phyloP scores from a whole-genome alignment of 30 jellyfish, hydroid and myxozoan species.

The Mastigias papua region DNA sequence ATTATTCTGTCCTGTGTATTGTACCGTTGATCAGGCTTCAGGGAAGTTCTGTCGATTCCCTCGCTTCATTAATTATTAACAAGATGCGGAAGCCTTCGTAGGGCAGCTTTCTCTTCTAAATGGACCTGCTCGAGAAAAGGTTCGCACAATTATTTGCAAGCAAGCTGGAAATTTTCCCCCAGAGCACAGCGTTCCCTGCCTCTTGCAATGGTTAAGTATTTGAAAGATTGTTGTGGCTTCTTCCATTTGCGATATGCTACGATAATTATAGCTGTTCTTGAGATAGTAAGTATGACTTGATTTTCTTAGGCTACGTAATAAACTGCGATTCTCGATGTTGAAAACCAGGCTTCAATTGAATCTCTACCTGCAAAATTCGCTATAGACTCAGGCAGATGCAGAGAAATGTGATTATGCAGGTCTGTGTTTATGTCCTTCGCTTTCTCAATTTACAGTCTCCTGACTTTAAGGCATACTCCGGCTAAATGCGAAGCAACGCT shows the following conservation, averaged over 20 bases:
- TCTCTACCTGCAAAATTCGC: not conserved
- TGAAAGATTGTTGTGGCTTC: constrained; percentile 71
- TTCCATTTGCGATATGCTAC: constrained; percentile 72
- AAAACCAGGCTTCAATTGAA: not conserved
- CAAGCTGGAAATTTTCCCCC: not conserved
- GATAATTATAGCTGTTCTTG: constrained; percentile 33
- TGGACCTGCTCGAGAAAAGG: constrained; percentile 10
- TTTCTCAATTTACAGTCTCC: no score
- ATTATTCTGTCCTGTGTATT: no score
- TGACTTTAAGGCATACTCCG: no score
- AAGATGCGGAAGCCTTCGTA: not conserved
- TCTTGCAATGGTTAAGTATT: constrained; percentile 47
- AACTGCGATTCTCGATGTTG: not conserved
- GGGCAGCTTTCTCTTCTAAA: not conserved
- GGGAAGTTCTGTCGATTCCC: not conserved
- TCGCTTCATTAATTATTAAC: constrained; percentile 18
- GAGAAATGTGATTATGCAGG: no score
- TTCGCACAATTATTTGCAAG: no score
- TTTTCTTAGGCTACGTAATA: not conserved
- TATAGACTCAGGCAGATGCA: not conserved
- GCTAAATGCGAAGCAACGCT: no score
- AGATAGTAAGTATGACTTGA: constrained; percentile 35
- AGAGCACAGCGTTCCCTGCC: not conserved
- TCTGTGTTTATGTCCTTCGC: no score
- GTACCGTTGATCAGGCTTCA: no score